These are phyloP conservation scores for Pollenia angustigena DNA, from an alignment of 2,888 invertebrate genomes.

Conservation along the genomic window DNA sequence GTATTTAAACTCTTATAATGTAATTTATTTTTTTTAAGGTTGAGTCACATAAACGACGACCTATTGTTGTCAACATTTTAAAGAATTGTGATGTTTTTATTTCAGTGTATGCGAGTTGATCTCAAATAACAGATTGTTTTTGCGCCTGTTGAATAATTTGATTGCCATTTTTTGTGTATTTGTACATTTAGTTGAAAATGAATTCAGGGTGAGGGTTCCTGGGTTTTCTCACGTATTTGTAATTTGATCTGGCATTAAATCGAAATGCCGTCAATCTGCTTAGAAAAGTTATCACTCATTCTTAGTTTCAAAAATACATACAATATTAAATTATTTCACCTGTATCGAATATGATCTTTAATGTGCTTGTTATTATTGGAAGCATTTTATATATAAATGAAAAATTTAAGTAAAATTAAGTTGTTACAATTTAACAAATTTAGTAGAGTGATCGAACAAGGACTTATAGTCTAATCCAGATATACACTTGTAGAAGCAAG, in stretches of 20 bases:
- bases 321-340: slow-evolving; percentile 29
- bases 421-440: too few species aligned
- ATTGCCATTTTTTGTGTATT: slow-evolving; percentile 25
- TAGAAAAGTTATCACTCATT: slow-evolving; percentile 74
- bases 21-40: slow-evolving; percentile 20
- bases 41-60: slow-evolving; percentile 19
- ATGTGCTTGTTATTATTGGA: slow-evolving; percentile 6
- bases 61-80: slow-evolving; percentile 63
- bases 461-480: too few species aligned
- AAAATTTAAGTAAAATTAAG: too few species aligned
- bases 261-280: slow-evolving; percentile 79
- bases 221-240: slow-evolving; percentile 81
- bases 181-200: not conserved
- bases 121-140: slow-evolving; percentile 78
- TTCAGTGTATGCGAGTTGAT: slow-evolving; percentile 75
- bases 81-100: slow-evolving; percentile 70
- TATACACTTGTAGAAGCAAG: too few species aligned
- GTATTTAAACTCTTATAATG: slow-evolving; percentile 23
- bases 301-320: not conserved
- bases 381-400: not conserved
- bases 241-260: slow-evolving; percentile 79
- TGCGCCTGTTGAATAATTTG: slow-evolving; percentile 62
- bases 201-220: slow-evolving; percentile 61
- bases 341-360: slow-evolving; percentile 1
- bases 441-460: too few species aligned